phyloP scores from a whole-genome alignment of 2,797 vertebrate genomes.

The Fistularia commersonii region DNA sequence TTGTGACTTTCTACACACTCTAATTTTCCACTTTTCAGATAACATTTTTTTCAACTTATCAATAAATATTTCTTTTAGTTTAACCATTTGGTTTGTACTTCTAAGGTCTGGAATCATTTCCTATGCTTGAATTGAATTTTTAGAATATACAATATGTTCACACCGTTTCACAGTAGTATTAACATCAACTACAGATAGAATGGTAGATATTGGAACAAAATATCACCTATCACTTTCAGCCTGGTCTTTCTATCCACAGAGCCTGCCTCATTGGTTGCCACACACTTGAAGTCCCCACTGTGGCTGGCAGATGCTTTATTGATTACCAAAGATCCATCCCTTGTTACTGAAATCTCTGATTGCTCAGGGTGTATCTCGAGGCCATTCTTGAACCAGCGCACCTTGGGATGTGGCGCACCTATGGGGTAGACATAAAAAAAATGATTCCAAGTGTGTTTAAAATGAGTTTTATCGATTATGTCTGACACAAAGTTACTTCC shows the following conservation, averaged over 20 bases:
- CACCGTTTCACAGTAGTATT: no score
- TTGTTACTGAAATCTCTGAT: constrained; percentile 67
- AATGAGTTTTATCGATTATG: constrained; percentile 46
- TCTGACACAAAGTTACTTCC: constrained; percentile 43
- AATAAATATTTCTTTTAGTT: no score
- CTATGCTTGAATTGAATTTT: not conserved
- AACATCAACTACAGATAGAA: no score
- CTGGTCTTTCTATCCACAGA: constrained; percentile 78
- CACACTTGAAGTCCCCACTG: constrained; percentile 84
- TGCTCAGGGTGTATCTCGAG: constrained; percentile 69
- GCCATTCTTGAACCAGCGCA: constrained; percentile 84
- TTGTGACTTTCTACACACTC: not conserved
- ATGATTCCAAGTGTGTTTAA: constrained; percentile 9
- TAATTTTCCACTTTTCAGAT: no score
- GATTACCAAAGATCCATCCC: constrained; percentile 81
- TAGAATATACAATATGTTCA: no score
- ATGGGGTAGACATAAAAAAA: constrained; percentile 14
- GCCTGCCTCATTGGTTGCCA: constrained; percentile 84
- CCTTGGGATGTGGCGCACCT: constrained; percentile 71
- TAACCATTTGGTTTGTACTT: no score
- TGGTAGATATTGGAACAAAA: not conserved
- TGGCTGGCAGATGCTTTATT: constrained; percentile 71
- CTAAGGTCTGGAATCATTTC: not conserved
- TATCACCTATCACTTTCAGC: constrained; percentile 82
- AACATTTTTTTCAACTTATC: no score